Evolutionary conservation across 1,140 invertebrate genomes (phyloP).

Genomic region (Halesus radiatus): DNA sequence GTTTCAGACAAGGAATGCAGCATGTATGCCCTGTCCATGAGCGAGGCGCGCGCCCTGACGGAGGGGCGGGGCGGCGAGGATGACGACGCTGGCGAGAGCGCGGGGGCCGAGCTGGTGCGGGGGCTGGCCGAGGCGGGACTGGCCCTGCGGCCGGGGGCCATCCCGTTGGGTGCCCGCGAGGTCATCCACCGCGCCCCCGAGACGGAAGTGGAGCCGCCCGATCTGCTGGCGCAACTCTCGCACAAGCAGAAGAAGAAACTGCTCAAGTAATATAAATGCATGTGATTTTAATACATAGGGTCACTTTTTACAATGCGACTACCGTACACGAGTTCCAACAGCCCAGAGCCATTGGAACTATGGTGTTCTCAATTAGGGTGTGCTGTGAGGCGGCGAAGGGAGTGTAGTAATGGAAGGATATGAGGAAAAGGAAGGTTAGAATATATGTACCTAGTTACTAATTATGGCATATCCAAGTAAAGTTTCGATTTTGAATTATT

Average conservation of each 20-base stretch:
- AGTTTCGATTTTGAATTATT: too few species aligned
- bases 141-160: constrained; percentile 84
- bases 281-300: too few species aligned
- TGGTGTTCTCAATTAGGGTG: too few species aligned
- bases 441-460: too few species aligned
- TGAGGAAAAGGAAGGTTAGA: too few species aligned
- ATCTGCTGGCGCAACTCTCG: constrained; percentile 86
- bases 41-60: constrained; percentile 73
- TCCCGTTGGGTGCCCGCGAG: constrained; percentile 67
- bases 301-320: too few species aligned
- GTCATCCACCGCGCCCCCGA: constrained; percentile 67
- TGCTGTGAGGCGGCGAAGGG: too few species aligned
- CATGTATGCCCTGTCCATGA: constrained; percentile 89
- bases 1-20: constrained; percentile 91
- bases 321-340: too few species aligned
- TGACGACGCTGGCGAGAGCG: constrained; percentile 72
- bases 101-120: constrained; percentile 81
- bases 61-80: constrained; percentile 68
- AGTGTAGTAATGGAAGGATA: too few species aligned
- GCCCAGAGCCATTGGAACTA: too few species aligned
- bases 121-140: constrained; percentile 95
- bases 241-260: constrained; percentile 93
- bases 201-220: constrained; percentile 74
- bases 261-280: constrained; percentile 76
- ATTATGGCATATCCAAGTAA: too few species aligned